A percentile compares a stretch with the other conserved stretches of the same genome.
These are phyloP conservation scores for Eucera pruinosa DNA, from an alignment of 2,888 invertebrate species.

Conservation along the genomic window DNA sequence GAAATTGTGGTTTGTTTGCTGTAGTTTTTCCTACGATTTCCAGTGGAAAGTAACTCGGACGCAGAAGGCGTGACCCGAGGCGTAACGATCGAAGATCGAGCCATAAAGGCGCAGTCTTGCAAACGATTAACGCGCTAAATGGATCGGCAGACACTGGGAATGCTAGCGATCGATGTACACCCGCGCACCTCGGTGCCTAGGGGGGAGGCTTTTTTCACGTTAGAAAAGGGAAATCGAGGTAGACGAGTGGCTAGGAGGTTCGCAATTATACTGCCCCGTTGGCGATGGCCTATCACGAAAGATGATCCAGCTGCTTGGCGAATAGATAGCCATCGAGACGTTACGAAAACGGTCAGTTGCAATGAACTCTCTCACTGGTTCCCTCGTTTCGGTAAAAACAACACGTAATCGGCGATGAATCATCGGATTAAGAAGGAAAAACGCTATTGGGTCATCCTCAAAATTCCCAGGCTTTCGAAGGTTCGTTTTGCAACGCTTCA, in stretches of 20 bases:
- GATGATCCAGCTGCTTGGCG: slow-evolving; percentile 37
- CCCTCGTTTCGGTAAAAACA: slow-evolving; percentile 17
- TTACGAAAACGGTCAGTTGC: slow-evolving; percentile 27
- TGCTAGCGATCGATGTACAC: slow-evolving; percentile 15
- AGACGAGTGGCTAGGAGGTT: slow-evolving; percentile 19
- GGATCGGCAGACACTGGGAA: no score
- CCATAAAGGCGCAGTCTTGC: slow-evolving; percentile 32
- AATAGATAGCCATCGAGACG: slow-evolving; percentile 29
- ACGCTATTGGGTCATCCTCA: neutral
- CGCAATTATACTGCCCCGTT: slow-evolving; percentile 40
- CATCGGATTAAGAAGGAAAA: slow-evolving; percentile 24
- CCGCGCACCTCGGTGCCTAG: neutral
- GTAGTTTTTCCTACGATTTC: neutral
- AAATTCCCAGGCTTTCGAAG: neutral
- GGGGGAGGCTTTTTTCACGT: slow-evolving; percentile 5
- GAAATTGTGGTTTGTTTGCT: neutral
- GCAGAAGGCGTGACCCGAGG: slow-evolving; percentile 24
- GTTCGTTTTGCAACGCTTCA: neutral
- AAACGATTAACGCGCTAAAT: slow-evolving; percentile 43
- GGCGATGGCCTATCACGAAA: slow-evolving; percentile 58
- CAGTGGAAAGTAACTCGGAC: slow-evolving; percentile 12
- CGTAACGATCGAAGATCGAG: slow-evolving; percentile 30
- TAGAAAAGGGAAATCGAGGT: slow-evolving; percentile 49
- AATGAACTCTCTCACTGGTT: neutral
- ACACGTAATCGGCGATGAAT: slow-evolving; percentile 24